Evolutionary conservation across 2,113 vertebrate species (phyloP).

Genomic region (Hystrix cristata): DNA sequence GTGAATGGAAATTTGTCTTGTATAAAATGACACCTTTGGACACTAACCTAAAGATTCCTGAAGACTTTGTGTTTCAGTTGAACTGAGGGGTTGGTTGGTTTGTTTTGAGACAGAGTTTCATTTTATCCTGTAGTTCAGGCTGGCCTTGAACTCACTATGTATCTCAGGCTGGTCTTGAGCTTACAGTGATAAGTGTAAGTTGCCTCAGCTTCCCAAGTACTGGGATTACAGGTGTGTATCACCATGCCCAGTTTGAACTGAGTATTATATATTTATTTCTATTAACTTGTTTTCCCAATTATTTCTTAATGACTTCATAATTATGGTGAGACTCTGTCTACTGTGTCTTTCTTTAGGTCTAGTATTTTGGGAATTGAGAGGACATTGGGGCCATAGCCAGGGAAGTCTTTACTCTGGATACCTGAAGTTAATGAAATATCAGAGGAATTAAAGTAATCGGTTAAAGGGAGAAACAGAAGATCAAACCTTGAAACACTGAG

Average conservation of each 20-base stretch:
- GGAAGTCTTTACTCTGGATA: neutral
- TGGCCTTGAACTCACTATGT: neutral
- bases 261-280: conserved; percentile 33
- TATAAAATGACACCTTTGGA: neutral
- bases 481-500: conserved; percentile 4
- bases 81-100: neutral
- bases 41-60: neutral
- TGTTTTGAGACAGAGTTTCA: neutral
- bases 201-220: neutral
- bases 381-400: neutral
- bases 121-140: neutral
- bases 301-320: conserved; percentile 48
- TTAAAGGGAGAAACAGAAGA: conserved; percentile 19
- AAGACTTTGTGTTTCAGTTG: neutral
- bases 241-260: neutral
- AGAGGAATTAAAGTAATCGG: conserved; percentile 32
- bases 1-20: neutral
- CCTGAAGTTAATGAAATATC: neutral
- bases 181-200: neutral
- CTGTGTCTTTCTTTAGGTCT: conserved; percentile 36
- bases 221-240: neutral
- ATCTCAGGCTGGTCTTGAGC: neutral
- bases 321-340: neutral
- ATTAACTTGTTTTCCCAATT: conserved; percentile 13
- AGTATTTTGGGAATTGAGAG: conserved; percentile 2